Evolutionary conservation across 2,797 vertebrate genomes (phyloP).

Genomic region (Parauchenoglanis ngamensis): DNA sequence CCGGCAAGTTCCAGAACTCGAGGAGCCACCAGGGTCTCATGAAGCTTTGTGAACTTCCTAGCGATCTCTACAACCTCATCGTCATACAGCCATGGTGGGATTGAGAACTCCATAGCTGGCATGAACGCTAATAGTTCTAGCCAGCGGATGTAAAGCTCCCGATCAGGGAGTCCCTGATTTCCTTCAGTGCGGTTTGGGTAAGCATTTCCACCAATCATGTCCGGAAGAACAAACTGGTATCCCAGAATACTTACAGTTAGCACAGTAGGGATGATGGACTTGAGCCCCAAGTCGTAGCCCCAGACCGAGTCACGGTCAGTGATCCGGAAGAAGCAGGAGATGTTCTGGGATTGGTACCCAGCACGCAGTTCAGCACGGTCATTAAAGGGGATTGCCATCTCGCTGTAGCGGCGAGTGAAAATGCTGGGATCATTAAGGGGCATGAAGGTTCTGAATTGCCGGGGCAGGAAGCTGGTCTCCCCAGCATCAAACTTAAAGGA

Average conservation of each 20-base stretch:
- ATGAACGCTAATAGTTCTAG: constrained; percentile 93
- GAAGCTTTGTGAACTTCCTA: constrained; percentile 82
- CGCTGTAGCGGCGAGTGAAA: constrained; percentile 86
- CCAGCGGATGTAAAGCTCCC: constrained; percentile 94
- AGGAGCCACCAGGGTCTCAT: constrained; percentile 85
- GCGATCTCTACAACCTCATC: constrained; percentile 87
- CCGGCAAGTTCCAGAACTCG: constrained; percentile 86
- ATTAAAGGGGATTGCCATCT: constrained; percentile 85
- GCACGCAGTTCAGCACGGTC: constrained; percentile 84
- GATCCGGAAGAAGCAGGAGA: constrained; percentile 95
- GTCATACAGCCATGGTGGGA: constrained; percentile 92
- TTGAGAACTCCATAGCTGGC: constrained; percentile 95
- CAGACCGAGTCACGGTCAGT: constrained; percentile 91
- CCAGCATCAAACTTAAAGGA: constrained; percentile 96
- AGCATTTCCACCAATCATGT: constrained; percentile 88
- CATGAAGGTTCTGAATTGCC: constrained; percentile 83
- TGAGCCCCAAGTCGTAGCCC: constrained; percentile 91
- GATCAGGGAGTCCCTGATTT: constrained; percentile 73
- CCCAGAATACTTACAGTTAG: constrained; percentile 81
- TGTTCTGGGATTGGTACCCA: constrained; percentile 90
- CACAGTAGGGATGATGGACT: constrained; percentile 91
- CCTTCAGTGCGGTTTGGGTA: constrained; percentile 73
- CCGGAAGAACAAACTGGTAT: constrained; percentile 85
- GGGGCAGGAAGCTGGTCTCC: constrained; percentile 90
- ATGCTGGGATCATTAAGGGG: constrained; percentile 83